A percentile compares a stretch with the other conserved stretches of the same genome.
Evolutionary conservation across 92 coral and sea anemone genomes (phyloP).

Genomic region (Ricordea florida): DNA sequence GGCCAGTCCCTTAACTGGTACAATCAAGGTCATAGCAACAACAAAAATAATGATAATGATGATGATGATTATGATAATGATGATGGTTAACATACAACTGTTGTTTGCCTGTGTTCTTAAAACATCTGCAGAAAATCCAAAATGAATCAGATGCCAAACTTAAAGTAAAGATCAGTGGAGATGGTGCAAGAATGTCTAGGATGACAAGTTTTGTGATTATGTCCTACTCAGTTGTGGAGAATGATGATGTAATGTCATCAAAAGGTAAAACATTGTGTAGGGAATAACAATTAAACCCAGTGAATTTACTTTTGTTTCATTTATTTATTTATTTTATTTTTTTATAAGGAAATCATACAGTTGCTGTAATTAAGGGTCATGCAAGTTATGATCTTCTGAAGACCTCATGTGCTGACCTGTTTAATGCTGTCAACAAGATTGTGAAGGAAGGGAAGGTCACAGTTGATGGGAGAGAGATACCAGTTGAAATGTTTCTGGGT

Average conservation of each 20-base stretch:
- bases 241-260: conserved; percentile 54
- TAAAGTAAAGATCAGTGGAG: conserved; percentile 35
- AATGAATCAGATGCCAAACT: no score
- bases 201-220: conserved; percentile 35
- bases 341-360: conserved; percentile 57
- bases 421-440: conserved; percentile 29
- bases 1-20: no score
- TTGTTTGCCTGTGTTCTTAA: no score
- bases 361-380: conserved; percentile 57
- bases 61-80: no score
- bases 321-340: no score
- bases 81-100: no score
- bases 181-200: conserved; percentile 40
- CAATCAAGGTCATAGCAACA: no score
- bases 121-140: no score
- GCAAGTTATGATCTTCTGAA: conserved; percentile 42
- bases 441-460: conserved; percentile 4
- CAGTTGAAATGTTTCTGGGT: conserved; percentile 36
- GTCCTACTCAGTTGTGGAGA: conserved; percentile 32
- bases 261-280: neutral
- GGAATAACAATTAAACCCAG: neutral
- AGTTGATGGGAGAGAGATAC: conserved; percentile 26
- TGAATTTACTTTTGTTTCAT: no score
- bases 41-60: no score
- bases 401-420: conserved; percentile 53